These are phyloP conservation scores for Dipodomys stephensi DNA, from an alignment of 2,113 vertebrate genomes.

Conservation along the genomic window DNA sequence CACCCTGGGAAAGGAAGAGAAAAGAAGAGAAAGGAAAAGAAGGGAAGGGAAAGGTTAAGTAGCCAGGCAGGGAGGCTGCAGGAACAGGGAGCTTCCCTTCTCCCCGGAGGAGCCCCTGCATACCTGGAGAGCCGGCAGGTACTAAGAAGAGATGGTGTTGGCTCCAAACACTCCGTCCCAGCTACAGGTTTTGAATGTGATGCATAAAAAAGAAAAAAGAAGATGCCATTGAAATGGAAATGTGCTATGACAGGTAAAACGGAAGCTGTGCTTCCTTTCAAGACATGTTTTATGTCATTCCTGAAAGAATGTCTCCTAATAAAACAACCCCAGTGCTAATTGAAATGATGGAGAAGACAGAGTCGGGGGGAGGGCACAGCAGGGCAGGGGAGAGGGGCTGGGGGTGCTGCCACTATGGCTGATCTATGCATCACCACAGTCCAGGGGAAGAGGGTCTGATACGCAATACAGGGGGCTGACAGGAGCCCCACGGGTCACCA, in stretches of 20 bases:
- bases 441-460: not conserved
- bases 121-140: not conserved
- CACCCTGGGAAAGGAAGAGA: no score
- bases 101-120: not conserved
- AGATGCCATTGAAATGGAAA: conserved; percentile 69
- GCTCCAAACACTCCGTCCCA: not conserved
- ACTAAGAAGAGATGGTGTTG: not conserved
- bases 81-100: no score
- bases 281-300: conserved; percentile 45
- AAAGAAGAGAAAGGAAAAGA: no score
- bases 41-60: no score
- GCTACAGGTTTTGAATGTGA: conserved; percentile 39
- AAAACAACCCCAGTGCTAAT: conserved; percentile 6
- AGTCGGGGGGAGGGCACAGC: no score
- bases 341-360: not conserved
- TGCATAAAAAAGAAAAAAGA: not conserved
- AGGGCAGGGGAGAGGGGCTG: no score
- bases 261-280: conserved; percentile 48
- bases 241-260: not conserved
- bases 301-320: conserved; percentile 43
- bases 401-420: accelerated
- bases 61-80: no score
- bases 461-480: not conserved
- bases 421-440: accelerated
- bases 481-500: not conserved